These are phyloP conservation scores for Drosophila koepferae DNA, from an alignment of 2,888 invertebrate genomes.

Conservation along the genomic window DNA sequence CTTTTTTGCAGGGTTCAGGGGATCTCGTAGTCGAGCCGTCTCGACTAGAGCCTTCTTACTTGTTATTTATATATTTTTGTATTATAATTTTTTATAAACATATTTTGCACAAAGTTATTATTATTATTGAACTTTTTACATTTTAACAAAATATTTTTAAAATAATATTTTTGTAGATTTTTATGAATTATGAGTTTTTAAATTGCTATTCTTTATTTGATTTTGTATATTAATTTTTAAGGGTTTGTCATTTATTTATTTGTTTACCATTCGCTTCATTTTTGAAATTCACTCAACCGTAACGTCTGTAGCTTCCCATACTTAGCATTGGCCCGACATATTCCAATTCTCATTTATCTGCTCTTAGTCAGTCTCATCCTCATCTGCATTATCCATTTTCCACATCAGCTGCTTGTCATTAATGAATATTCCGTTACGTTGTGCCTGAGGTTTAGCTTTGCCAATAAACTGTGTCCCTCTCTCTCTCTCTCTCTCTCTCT, in stretches of 20 bases:
- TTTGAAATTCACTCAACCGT: background rate
- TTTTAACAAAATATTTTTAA: too few species aligned
- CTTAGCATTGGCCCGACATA: background rate
- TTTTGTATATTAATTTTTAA: background rate
- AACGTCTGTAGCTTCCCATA: background rate
- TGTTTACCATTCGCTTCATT: background rate
- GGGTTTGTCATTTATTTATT: background rate
- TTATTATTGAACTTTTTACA: too few species aligned
- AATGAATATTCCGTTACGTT: slow-evolving; percentile 57
- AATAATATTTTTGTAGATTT: too few species aligned
- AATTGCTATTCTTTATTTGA: too few species aligned
- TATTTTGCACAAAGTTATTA: too few species aligned
- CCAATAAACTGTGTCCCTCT: slow-evolving; percentile 3
- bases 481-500: background rate
- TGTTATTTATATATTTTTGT: too few species aligned
- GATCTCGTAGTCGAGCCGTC: too few species aligned
- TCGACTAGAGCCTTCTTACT: too few species aligned
- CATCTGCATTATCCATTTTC: slow-evolving; percentile 61
- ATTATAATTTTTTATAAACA: too few species aligned
- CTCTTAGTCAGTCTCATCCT: slow-evolving; percentile 8
- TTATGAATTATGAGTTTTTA: too few species aligned
- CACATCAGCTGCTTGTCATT: slow-evolving; percentile 66
- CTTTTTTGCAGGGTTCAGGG: too few species aligned
- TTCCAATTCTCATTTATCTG: background rate
- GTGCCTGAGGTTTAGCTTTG: slow-evolving; percentile 36